Conservation (phyloP, 2,888 invertebrate genomes). For the Harpalus rubripes region DNA sequence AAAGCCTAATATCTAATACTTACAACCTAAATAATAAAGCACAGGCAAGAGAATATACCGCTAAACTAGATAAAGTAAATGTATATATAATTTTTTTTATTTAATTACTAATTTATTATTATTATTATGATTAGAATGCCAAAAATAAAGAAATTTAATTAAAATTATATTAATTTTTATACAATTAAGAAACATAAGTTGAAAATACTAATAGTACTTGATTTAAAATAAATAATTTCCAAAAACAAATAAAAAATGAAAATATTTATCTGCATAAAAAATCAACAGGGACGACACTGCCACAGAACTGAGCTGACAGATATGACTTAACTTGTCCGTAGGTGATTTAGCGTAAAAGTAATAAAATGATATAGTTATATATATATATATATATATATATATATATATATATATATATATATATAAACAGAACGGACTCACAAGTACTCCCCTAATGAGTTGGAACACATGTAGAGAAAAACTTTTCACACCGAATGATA, state of each 20-base stretch:
- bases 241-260: neutral
- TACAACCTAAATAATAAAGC: no score
- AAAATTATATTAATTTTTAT: neutral
- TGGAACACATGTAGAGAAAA: no score
- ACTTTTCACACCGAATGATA: no score
- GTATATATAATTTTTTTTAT: no score
- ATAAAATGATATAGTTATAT: neutral
- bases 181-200: neutral
- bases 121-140: no score
- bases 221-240: neutral
- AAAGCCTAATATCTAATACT: neutral
- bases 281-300: neutral
- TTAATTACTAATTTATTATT: no score
- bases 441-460: neutral
- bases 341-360: neutral
- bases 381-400: no score
- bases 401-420: no score
- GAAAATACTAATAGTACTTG: neutral
- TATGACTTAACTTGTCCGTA: neutral
- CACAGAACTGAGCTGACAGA: neutral
- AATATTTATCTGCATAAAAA: neutral
- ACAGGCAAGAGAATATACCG: no score
- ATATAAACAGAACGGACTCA: neutral
- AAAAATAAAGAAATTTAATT: neutral
- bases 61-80: no score